Evolutionary conservation across 2,888 invertebrate species (phyloP).

Genomic region (Hypercompe scribonia): DNA sequence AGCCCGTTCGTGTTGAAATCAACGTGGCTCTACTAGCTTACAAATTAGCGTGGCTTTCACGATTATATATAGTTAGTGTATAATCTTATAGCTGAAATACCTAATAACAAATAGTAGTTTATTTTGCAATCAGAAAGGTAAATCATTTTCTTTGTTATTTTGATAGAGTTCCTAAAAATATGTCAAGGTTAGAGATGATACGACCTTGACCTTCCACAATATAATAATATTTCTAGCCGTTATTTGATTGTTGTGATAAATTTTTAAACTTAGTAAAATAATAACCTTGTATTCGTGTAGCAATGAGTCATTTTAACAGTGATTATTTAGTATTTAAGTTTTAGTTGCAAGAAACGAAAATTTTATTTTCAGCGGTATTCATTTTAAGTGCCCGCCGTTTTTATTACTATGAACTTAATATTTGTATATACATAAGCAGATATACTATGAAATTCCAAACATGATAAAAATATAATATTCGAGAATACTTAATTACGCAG

Average conservation of each 20-base stretch:
- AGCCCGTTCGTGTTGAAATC: no score
- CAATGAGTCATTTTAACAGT: background rate
- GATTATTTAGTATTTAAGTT: background rate
- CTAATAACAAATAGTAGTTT: background rate
- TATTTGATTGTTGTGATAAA: constrained; percentile 11
- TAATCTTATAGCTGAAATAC: no score
- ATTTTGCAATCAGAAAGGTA: background rate
- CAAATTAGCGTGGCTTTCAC: no score
- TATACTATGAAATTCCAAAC: background rate
- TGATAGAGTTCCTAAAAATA: background rate
- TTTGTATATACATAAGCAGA: no score
- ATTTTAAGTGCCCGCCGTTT: background rate
- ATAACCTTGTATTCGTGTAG: constrained; percentile 2
- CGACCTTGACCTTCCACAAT: constrained; percentile 5
- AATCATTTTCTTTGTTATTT: background rate
- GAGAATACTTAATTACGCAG: no score
- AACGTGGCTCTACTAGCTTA: no score
- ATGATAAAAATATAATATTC: background rate
- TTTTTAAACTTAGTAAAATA: constrained; percentile 10
- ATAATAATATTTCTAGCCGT: constrained; percentile 6
- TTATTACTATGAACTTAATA: background rate
- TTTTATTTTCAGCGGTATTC: background rate
- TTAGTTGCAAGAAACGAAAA: background rate
- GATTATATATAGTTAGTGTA: no score
- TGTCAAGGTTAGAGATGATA: constrained; percentile 7